Conservation (phyloP, 1,140 invertebrate species). For the Drosophila elegans region DNA sequence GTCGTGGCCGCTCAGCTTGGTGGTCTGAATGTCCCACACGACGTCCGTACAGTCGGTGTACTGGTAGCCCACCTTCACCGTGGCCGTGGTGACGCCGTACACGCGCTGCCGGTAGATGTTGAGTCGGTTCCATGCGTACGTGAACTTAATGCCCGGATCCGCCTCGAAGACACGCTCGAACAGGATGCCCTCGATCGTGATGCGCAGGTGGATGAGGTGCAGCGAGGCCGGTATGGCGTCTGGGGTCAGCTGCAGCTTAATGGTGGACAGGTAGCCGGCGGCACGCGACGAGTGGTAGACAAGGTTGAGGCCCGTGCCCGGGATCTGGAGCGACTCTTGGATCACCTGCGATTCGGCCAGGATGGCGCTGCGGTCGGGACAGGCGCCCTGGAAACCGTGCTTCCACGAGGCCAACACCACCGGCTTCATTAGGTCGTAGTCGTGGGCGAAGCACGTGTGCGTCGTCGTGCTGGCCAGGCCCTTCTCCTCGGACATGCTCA, state of each 20-base stretch:
- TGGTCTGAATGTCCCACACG: conserved; percentile 98
- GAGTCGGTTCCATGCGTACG: conserved; percentile 97
- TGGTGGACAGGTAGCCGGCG: conserved; percentile 96
- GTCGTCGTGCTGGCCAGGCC: conserved; percentile 86
- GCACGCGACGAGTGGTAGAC: conserved; percentile 97
- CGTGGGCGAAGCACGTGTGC: conserved; percentile 94
- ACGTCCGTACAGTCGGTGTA: conserved; percentile 96
- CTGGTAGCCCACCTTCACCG: conserved; percentile 98
- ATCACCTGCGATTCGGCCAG: conserved; percentile 97
- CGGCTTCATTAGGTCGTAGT: conserved; percentile 97
- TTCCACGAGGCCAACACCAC: conserved; percentile 98
- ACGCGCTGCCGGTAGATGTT: conserved; percentile 99
- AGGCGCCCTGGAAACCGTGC: conserved; percentile 97
- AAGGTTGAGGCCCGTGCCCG: conserved; percentile 95
- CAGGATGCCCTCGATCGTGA: conserved; percentile 96
- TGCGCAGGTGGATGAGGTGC: conserved; percentile 94
- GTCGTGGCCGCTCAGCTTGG: conserved; percentile 97
- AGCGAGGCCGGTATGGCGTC: conserved; percentile 92
- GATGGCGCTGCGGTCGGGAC: conserved; percentile 95
- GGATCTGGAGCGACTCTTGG: conserved; percentile 96
- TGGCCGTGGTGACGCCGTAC: conserved; percentile 94
- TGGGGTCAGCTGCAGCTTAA: conserved; percentile 96
- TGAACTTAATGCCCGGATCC: conserved; percentile 97
- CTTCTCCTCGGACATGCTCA: conserved; percentile 94
- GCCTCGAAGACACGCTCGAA: conserved; percentile 98